phyloP scores from a whole-genome alignment of 1,140 invertebrate species.

The Marisa cornuarietis region DNA sequence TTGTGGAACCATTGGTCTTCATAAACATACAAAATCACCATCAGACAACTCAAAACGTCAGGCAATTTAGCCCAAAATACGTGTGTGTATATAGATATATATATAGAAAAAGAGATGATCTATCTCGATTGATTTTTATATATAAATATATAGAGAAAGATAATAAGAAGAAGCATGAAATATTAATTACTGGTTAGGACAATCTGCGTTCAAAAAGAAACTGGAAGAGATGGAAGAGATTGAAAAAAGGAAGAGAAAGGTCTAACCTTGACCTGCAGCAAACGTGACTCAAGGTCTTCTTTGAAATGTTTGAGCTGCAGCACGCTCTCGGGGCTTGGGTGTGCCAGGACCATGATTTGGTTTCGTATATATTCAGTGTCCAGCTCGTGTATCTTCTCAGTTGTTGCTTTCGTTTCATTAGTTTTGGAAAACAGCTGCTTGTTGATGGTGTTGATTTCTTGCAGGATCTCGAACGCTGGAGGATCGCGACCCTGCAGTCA shows the following conservation, averaged over 20 bases:
- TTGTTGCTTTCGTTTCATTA: not conserved
- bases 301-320: slow-evolving; percentile 1
- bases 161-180: not conserved
- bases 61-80: not conserved
- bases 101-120: no score
- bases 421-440: not conserved
- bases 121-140: no score
- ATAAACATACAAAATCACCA: not conserved
- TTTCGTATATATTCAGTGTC: slow-evolving; percentile 7
- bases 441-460: not conserved
- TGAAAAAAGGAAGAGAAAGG: not conserved
- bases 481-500: slow-evolving; percentile 5
- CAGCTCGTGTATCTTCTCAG: slow-evolving; percentile 10
- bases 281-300: not conserved
- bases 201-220: no score
- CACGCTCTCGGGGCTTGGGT: slow-evolving; percentile 16
- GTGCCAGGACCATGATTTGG: not conserved
- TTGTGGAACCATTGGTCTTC: not conserved
- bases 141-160: no score
- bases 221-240: not conserved
- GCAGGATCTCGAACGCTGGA: not conserved
- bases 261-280: slow-evolving; percentile 2
- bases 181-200: not conserved
- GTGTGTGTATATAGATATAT: no score
- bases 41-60: not conserved